phyloP scores from a whole-genome alignment of 1,140 invertebrate species.

The Hesperophylax magnus region DNA sequence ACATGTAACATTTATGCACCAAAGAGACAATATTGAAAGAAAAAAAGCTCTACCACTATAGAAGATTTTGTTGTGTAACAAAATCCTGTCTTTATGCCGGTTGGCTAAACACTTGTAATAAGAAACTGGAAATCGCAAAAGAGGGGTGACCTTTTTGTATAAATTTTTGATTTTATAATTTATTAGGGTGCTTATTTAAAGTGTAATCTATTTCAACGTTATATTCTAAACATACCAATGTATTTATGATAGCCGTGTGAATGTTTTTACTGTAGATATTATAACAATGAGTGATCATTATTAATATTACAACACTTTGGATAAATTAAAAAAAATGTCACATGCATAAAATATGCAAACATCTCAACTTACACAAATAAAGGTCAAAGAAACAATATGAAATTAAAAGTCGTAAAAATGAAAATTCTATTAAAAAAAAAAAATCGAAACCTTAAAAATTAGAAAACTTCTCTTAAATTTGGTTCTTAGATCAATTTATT shows the following conservation, averaged over 20 bases:
- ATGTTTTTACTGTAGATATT: neutral
- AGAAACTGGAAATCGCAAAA: neutral
- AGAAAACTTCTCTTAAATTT: constrained; percentile 19
- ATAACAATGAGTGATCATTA: neutral
- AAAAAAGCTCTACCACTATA: no score
- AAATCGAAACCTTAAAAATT: constrained; percentile 21
- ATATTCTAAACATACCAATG: neutral
- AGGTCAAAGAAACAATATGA: neutral
- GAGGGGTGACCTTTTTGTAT: neutral
- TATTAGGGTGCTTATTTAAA: neutral
- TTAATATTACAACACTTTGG: neutral
- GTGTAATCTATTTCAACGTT: neutral
- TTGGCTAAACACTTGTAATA: neutral
- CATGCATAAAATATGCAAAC: constrained; percentile 23
- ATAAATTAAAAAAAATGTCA: constrained; percentile 6
- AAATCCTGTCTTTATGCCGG: no score
- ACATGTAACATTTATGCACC: no score
- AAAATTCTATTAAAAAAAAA: constrained; percentile 6
- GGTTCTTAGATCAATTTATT: constrained; percentile 20
- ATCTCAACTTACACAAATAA: neutral
- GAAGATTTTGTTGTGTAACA: no score
- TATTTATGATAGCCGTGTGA: neutral
- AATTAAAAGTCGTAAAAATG: neutral
- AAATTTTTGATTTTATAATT: neutral
- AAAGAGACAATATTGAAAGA: no score